Evolutionary conservation across 2,113 vertebrate genomes (phyloP).

Genomic region (Chionis minor): DNA sequence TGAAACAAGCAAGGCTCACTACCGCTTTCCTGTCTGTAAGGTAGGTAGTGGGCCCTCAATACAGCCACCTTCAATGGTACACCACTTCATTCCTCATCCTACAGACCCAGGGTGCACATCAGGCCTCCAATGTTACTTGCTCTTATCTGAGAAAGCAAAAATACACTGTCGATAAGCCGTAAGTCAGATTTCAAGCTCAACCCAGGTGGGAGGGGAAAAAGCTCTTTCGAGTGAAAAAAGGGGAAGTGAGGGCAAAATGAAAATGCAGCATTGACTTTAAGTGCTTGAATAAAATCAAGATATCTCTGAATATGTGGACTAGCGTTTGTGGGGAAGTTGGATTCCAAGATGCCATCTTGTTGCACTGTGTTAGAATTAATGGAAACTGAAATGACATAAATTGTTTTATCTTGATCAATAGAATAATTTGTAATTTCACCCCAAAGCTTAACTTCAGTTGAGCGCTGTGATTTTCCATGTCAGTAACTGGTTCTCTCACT

Average conservation of each 20-base stretch:
- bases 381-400: neutral
- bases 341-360: neutral
- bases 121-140: neutral
- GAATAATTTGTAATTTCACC: neutral
- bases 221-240: neutral
- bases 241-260: neutral
- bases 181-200: neutral
- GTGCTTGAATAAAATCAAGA: neutral
- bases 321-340: neutral
- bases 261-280: neutral
- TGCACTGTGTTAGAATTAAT: neutral
- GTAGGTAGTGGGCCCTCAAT: neutral
- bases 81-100: neutral
- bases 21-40: neutral
- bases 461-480: neutral
- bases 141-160: neutral
- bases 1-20: neutral
- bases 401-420: neutral
- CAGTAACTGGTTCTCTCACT: neutral
- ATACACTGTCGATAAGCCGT: fast-evolving
- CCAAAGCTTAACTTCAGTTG: neutral
- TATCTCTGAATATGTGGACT: neutral
- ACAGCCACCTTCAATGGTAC: neutral
- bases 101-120: neutral
- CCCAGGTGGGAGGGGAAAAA: neutral